Conservation (phyloP, 2,113 vertebrate genomes). For the Pardalotus punctatus region DNA sequence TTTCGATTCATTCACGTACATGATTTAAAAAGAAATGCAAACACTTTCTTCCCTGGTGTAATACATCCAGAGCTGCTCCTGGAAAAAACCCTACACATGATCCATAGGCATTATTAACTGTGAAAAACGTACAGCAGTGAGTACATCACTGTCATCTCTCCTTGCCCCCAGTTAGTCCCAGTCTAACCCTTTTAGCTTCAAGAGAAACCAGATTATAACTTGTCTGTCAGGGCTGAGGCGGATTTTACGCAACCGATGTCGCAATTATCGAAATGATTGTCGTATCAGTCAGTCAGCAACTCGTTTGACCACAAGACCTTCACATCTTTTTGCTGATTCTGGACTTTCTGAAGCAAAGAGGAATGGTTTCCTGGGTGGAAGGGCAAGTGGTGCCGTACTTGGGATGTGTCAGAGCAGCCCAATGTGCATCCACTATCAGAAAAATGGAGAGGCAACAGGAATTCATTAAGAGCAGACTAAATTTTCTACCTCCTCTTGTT, state of each 20-base stretch:
- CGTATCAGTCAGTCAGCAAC: slow-evolving; percentile 7
- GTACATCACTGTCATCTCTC: not conserved
- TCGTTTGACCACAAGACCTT: not conserved
- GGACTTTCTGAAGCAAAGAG: not conserved
- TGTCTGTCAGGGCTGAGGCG: not conserved
- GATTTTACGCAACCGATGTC: not conserved
- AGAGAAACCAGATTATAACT: not conserved
- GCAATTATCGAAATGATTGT: not conserved
- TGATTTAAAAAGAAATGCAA: not conserved
- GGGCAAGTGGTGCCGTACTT: not conserved
- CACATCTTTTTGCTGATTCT: not conserved
- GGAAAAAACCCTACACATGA: not conserved
- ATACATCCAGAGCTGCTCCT: not conserved
- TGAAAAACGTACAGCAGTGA: not conserved
- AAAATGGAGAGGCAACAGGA: not conserved
- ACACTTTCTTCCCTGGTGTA: not conserved
- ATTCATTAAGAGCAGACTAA: not conserved
- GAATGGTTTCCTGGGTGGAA: not conserved
- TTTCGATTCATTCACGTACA: not conserved
- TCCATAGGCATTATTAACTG: not conserved
- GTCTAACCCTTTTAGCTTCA: not conserved
- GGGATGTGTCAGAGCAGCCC: not conserved
- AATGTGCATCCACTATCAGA: fast-evolving
- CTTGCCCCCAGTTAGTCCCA: not conserved
- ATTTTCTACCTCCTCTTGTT: not conserved